Evolutionary conservation across 2,888 invertebrate species (phyloP).

Genomic region (Ypsolopha scabrella): DNA sequence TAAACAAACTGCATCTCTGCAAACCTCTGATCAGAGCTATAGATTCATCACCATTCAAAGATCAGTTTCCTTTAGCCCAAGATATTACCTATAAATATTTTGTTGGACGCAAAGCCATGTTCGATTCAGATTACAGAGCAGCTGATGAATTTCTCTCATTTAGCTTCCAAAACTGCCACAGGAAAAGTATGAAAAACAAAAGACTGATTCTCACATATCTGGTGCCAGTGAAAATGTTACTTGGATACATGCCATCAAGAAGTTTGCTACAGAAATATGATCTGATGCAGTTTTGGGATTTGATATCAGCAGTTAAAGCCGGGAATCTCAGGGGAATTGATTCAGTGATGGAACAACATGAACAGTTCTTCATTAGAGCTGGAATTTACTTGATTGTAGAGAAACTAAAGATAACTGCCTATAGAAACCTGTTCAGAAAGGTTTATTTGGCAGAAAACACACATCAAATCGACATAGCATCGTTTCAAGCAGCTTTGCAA

Average conservation of each 20-base stretch:
- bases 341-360: slow-evolving; percentile 85
- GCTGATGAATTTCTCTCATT: slow-evolving; percentile 94
- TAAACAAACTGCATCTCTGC: slow-evolving; percentile 88
- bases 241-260: slow-evolving; percentile 93
- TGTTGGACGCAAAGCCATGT: slow-evolving; percentile 98
- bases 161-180: slow-evolving; percentile 93
- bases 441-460: slow-evolving; percentile 81
- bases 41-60: slow-evolving; percentile 91
- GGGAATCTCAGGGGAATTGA: slow-evolving; percentile 90
- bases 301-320: slow-evolving; percentile 88
- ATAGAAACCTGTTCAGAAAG: slow-evolving; percentile 95
- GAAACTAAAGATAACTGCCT: slow-evolving; percentile 94
- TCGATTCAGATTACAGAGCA: slow-evolving; percentile 94
- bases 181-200: slow-evolving; percentile 86
- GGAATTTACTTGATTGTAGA: slow-evolving; percentile 99
- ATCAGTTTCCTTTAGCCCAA: slow-evolving; percentile 91
- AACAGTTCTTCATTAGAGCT: slow-evolving; percentile 93
- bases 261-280: slow-evolving; percentile 89
- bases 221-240: slow-evolving; percentile 96
- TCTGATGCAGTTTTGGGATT: slow-evolving; percentile 89
- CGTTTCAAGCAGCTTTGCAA: slow-evolving; percentile 85
- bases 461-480: slow-evolving; percentile 90
- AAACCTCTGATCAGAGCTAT: slow-evolving; percentile 97
- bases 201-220: slow-evolving; percentile 93
- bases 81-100: slow-evolving; percentile 98